Evolutionary conservation across 1,140 invertebrate species (phyloP).

Genomic region (Chelonus insularis): DNA sequence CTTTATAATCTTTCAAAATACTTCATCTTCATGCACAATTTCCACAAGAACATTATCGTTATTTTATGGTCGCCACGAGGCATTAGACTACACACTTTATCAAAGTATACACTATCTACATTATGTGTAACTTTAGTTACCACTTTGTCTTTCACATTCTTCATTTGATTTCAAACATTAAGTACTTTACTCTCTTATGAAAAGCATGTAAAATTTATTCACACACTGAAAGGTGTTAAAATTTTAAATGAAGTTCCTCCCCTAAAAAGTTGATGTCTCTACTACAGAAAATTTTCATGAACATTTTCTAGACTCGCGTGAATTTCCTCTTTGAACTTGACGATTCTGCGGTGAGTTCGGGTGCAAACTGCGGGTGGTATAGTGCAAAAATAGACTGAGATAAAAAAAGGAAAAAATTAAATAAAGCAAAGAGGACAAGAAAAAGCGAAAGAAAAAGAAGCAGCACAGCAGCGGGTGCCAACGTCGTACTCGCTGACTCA

Average conservation of each 20-base stretch:
- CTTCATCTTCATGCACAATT: constrained; percentile 24
- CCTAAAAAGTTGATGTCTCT: not conserved
- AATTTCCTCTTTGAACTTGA: constrained; percentile 13
- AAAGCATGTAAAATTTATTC: not conserved
- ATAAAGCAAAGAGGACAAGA: constrained; percentile 4
- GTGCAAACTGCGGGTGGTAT: not conserved
- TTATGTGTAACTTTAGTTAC: not conserved
- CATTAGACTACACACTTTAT: not conserved
- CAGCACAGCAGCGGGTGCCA: constrained; percentile 20
- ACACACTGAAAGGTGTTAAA: not conserved
- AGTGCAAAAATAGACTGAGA: not conserved
- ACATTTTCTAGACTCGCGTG: not conserved
- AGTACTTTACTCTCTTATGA: not conserved
- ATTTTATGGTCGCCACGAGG: constrained; percentile 21
- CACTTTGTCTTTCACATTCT: not conserved
- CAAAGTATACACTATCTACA: not conserved
- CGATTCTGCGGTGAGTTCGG: constrained; percentile 5
- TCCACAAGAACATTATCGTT: constrained; percentile 25
- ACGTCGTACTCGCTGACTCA: constrained; percentile 34
- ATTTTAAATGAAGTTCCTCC: not conserved
- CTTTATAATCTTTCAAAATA: constrained; percentile 11
- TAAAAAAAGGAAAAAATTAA: not conserved
- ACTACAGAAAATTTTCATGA: not conserved
- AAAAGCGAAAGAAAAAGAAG: constrained; percentile 11
- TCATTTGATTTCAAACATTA: constrained; percentile 9